A percentile compares a stretch with the other conserved stretches of the same genome.
phyloP scores from a whole-genome alignment of 2,797 vertebrate species.

The Macropodus opercularis region DNA sequence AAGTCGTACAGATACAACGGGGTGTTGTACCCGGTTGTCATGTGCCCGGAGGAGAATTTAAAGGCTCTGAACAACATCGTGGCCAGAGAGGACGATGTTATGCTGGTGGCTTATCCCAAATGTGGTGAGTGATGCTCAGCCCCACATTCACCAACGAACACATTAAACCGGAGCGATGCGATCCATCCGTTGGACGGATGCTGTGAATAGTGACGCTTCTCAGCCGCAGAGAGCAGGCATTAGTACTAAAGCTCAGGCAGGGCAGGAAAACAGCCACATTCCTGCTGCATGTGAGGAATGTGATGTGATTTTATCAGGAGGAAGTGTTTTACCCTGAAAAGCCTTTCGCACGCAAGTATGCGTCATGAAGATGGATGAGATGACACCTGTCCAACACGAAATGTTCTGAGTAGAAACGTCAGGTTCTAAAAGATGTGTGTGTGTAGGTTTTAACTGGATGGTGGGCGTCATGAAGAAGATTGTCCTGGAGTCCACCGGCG shows the following conservation, averaged over 20 bases:
- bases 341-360: not conserved
- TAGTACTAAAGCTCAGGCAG: no score
- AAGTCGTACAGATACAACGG: constrained; percentile 77
- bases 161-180: no score
- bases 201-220: no score
- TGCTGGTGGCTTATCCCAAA: constrained; percentile 85
- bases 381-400: not conserved
- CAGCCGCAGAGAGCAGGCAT: no score
- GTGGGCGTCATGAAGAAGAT: constrained; percentile 69
- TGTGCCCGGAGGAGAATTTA: constrained; percentile 75
- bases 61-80: constrained; percentile 71
- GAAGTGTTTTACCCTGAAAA: constrained; percentile 3
- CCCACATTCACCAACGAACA: not conserved
- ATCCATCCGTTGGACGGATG: no score
- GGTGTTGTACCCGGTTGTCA: constrained; percentile 74
- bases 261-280: no score
- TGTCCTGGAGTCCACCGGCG: constrained; percentile 43
- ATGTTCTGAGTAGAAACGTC: no score
- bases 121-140: constrained; percentile 77
- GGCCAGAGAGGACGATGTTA: constrained; percentile 79
- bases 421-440: constrained; percentile 11
- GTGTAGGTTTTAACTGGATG: constrained; percentile 82
- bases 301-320: constrained; percentile 34
- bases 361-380: not conserved
- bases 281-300: constrained; percentile 45